These are phyloP conservation scores for Salmo trutta DNA, from an alignment of 2,797 vertebrate genomes.

Conservation along the genomic window DNA sequence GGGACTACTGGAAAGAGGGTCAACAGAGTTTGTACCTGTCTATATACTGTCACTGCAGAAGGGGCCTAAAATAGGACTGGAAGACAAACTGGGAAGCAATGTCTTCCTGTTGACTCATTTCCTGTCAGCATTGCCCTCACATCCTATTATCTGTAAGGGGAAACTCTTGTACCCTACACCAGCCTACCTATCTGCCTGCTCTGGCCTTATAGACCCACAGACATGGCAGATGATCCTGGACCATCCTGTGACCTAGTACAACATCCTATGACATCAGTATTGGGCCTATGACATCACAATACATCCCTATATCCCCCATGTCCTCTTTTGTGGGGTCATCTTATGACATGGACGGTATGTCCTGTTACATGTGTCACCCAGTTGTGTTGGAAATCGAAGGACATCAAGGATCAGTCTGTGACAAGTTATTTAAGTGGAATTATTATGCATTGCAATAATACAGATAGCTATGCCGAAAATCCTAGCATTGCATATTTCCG, in stretches of 20 bases:
- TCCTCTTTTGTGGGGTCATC: background rate
- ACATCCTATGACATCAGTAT: background rate
- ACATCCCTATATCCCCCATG: background rate
- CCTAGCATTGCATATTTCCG: background rate
- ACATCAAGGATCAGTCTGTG: too few relatives aligned
- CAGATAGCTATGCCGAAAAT: background rate
- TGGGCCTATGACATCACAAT: background rate
- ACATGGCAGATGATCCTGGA: background rate
- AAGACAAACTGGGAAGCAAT: slow-evolving; percentile 28
- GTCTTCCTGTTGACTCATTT: slow-evolving; percentile 49
- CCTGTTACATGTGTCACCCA: too few relatives aligned
- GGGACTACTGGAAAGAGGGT: background rate
- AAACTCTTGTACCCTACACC: background rate
- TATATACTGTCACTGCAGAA: slow-evolving; percentile 9
- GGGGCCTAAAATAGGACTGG: background rate
- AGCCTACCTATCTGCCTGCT: background rate
- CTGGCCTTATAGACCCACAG: background rate
- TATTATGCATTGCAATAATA: background rate
- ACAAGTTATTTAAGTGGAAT: background rate
- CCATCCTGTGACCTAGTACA: background rate
- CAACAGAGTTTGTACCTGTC: background rate
- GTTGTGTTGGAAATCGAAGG: too few relatives aligned
- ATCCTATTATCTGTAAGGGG: slow-evolving; percentile 40
- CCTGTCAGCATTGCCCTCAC: slow-evolving; percentile 29
- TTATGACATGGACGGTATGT: background rate